These are phyloP conservation scores for Calliphora vomitoria DNA, from an alignment of 2,888 invertebrate genomes.

Conservation along the genomic window DNA sequence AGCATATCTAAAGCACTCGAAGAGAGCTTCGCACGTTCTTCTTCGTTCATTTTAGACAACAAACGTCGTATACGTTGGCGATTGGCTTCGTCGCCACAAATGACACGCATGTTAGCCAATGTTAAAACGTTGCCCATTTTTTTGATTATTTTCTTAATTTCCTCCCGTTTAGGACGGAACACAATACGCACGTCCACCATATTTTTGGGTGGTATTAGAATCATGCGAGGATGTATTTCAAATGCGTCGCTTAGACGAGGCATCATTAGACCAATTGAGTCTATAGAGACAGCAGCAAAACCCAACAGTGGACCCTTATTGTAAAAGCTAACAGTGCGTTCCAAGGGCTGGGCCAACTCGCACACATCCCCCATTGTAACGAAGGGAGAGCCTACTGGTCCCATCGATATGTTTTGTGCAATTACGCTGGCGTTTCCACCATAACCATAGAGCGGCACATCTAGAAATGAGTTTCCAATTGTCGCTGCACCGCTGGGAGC, in stretches of 20 bases:
- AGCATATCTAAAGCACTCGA: constrained; percentile 78
- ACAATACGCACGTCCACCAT: constrained; percentile 83
- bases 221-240: constrained; percentile 84
- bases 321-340: constrained; percentile 85
- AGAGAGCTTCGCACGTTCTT: constrained; percentile 79
- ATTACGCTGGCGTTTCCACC: constrained; percentile 86
- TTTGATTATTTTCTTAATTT: constrained; percentile 83
- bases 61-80: constrained; percentile 83
- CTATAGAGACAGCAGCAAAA: constrained; percentile 84
- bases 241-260: constrained; percentile 81
- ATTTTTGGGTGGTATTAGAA: constrained; percentile 84
- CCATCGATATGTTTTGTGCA: constrained; percentile 85
- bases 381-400: constrained; percentile 86
- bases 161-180: constrained; percentile 85
- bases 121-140: constrained; percentile 83
- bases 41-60: constrained; percentile 78
- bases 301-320: constrained; percentile 86
- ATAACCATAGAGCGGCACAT: constrained; percentile 86
- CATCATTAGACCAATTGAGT: constrained; percentile 80
- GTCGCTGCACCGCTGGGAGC: constrained; percentile 81
- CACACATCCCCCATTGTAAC: constrained; percentile 86
- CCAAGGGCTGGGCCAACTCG: constrained; percentile 84
- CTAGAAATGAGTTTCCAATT: constrained; percentile 80
- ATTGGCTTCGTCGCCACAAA: constrained; percentile 86
- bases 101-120: constrained; percentile 85